These are phyloP conservation scores for Oophaga pumilio DNA, from an alignment of 2,113 vertebrate species.

Conservation along the genomic window DNA sequence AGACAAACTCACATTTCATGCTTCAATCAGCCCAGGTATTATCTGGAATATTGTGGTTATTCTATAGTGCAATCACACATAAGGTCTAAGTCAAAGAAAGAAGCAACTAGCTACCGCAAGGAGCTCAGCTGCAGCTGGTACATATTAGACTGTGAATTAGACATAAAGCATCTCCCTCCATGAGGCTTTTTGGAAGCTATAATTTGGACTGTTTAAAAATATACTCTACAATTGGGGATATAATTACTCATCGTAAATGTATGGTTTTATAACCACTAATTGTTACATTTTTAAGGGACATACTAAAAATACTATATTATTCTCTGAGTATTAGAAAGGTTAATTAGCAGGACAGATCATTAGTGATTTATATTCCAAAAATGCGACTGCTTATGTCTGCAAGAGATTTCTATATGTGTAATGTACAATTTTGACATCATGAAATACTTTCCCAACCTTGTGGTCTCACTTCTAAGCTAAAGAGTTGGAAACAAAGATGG, in stretches of 20 bases:
- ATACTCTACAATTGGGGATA: conserved; percentile 66
- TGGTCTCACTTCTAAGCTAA: not conserved
- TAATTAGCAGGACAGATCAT: conserved; percentile 18
- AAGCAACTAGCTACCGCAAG: conserved; percentile 62
- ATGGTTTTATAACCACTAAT: conserved; percentile 68
- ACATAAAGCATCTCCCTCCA: conserved; percentile 47
- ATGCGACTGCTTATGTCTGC: not conserved
- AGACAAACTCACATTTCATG: not conserved
- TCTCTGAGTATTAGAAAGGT: conserved; percentile 38
- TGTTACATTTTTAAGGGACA: conserved; percentile 65
- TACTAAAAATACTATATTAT: conserved; percentile 62
- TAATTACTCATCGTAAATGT: conserved; percentile 67
- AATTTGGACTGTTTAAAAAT: conserved; percentile 70
- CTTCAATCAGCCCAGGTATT: conserved; percentile 59
- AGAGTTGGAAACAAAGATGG: not conserved
- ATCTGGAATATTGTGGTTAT: conserved; percentile 62
- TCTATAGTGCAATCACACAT: conserved; percentile 65
- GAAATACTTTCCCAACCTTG: not conserved
- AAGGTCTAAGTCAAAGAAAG: conserved; percentile 67
- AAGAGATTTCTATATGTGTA: not conserved
- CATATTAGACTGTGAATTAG: conserved; percentile 60
- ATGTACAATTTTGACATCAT: not conserved
- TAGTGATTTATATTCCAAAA: not conserved
- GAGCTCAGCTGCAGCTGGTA: conserved; percentile 63
- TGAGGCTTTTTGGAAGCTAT: conserved; percentile 63